Conservation (phyloP, 2,113 vertebrate genomes). For the Gymnarchus niloticus region DNA sequence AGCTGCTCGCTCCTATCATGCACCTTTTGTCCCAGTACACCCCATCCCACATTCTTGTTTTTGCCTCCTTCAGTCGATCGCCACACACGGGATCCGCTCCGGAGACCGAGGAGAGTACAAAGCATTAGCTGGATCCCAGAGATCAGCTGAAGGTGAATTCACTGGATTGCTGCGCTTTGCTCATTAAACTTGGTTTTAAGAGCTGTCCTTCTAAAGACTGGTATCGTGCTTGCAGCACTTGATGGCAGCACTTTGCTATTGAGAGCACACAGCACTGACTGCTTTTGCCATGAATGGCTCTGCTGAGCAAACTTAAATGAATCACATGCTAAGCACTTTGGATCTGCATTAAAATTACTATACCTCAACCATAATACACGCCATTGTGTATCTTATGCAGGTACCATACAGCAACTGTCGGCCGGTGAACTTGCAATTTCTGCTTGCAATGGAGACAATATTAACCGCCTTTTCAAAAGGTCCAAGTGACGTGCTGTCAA, state of each 20-base stretch:
- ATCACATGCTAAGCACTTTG: background rate
- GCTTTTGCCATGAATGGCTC: background rate
- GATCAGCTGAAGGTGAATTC: constrained; percentile 23
- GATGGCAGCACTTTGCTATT: background rate
- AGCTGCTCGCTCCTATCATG: constrained; percentile 32
- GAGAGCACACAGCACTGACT: background rate
- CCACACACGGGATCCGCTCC: background rate
- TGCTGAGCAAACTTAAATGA: background rate
- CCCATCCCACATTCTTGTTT: background rate
- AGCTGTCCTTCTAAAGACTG: background rate
- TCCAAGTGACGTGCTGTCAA: background rate
- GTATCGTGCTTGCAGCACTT: background rate
- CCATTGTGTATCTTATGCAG: background rate
- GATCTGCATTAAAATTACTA: background rate
- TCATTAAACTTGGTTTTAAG: background rate
- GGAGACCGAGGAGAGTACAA: background rate
- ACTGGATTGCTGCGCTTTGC: background rate
- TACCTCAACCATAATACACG: too few relatives aligned
- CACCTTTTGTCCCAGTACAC: background rate
- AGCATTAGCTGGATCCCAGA: background rate
- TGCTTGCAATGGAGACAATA: background rate
- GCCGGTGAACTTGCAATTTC: background rate
- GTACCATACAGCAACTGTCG: background rate
- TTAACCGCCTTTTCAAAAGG: background rate
- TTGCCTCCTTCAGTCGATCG: background rate